Evolutionary conservation across 2,888 invertebrate genomes (phyloP).

Genomic region (Corythucha ciliata): DNA sequence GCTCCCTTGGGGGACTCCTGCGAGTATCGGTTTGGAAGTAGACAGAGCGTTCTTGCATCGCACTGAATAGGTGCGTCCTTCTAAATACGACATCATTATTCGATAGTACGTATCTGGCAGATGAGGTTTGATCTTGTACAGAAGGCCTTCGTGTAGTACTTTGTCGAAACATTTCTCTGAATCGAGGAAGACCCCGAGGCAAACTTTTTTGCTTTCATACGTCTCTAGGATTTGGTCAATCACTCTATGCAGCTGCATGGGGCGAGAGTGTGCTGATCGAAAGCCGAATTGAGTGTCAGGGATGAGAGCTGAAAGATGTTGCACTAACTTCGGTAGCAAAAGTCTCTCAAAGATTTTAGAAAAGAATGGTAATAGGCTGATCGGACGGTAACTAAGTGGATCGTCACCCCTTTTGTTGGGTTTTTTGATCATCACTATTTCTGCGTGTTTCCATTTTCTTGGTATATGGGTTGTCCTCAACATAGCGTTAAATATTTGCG

Average conservation of each 20-base stretch:
- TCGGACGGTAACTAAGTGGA: constrained; percentile 4
- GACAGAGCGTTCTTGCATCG: constrained; percentile 1
- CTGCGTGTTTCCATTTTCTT: constrained; percentile 7
- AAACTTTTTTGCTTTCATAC: constrained; percentile 1
- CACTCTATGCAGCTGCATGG: constrained; percentile 7
- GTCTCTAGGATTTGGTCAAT: constrained; percentile 7
- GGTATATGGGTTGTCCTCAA: constrained; percentile 7
- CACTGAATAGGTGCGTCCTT: constrained; percentile 1
- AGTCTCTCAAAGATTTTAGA: constrained; percentile 7
- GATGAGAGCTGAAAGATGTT: constrained; percentile 3
- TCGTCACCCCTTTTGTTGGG: constrained; percentile 3
- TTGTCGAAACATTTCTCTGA: constrained; percentile 7
- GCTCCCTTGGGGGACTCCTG: constrained; percentile 2
- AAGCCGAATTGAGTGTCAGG: neutral
- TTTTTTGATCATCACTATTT: constrained; percentile 5
- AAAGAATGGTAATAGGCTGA: constrained; percentile 1
- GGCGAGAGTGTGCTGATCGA: neutral
- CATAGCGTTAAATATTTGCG: constrained; percentile 10
- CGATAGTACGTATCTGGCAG: neutral
- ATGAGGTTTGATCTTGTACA: constrained; percentile 1
- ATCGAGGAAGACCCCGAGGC: constrained; percentile 6
- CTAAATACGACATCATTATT: neutral
- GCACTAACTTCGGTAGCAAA: neutral
- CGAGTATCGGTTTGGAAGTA: constrained; percentile 3
- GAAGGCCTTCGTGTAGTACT: constrained; percentile 1